Conservation (phyloP, 2,888 invertebrate species). For the Rhamphomyia laevipes region DNA sequence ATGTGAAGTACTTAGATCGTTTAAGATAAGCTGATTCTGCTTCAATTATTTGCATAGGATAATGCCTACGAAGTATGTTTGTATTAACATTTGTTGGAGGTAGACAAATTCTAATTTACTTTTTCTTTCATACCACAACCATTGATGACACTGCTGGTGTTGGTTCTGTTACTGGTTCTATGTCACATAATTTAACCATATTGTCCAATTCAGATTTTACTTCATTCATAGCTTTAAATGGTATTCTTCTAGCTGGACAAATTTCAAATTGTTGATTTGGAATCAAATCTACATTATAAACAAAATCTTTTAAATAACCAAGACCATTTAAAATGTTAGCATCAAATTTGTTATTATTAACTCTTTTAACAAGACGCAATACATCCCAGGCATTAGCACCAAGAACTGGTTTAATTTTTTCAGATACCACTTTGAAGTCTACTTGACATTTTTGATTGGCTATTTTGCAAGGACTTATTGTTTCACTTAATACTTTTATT, state of each 20-base stretch:
- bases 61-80: conserved; percentile 12
- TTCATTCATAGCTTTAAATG: conserved; percentile 9
- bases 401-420: neutral
- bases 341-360: conserved; percentile 6
- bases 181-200: conserved; percentile 9
- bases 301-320: conserved; percentile 11
- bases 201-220: conserved; percentile 12
- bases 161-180: conserved; percentile 10
- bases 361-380: conserved; percentile 9
- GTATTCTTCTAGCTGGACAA: conserved; percentile 12
- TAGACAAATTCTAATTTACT: conserved; percentile 9
- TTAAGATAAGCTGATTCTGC: conserved; percentile 12
- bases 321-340: conserved; percentile 9
- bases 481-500: neutral
- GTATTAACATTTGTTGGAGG: conserved; percentile 12
- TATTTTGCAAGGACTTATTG: neutral
- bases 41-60: conserved; percentile 13
- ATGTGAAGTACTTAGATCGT: conserved; percentile 13
- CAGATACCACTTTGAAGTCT: neutral
- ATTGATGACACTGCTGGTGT: conserved; percentile 13
- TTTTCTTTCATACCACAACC: conserved; percentile 12
- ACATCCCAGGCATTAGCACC: conserved; percentile 8
- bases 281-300: conserved; percentile 7
- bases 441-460: neutral
- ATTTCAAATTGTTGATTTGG: conserved; percentile 13